These are phyloP conservation scores for Conistra vaccinii DNA, from an alignment of 2,888 invertebrate genomes.

Conservation along the genomic window DNA sequence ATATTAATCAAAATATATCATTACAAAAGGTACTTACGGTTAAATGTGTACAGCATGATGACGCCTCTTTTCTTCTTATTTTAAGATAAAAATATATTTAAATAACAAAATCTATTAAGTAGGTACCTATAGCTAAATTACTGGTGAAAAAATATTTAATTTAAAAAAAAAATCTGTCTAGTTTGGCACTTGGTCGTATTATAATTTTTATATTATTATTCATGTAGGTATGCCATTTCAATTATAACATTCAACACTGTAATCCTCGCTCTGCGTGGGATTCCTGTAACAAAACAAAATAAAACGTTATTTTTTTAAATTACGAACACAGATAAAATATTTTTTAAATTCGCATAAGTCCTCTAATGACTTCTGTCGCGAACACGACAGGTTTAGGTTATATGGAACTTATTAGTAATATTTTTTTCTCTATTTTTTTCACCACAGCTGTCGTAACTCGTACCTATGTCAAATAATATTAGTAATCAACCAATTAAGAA, in stretches of 20 bases:
- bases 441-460: too few species aligned
- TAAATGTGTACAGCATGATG: conserved; percentile 56
- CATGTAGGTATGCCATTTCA: conserved; percentile 7
- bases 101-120: not conserved
- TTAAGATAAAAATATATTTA: conserved; percentile 2
- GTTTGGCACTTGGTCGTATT: conserved; percentile 9
- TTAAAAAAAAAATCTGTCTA: conserved; percentile 14
- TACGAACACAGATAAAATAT: too few species aligned
- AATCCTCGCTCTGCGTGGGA: not conserved
- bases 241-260: conserved; percentile 17
- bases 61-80: conserved; percentile 9
- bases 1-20: not conserved
- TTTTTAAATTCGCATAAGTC: too few species aligned
- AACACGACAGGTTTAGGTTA: too few species aligned
- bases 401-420: too few species aligned
- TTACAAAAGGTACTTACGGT: conserved; percentile 58
- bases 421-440: too few species aligned
- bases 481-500: too few species aligned
- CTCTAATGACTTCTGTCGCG: too few species aligned
- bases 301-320: not conserved
- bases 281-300: conserved; percentile 59
- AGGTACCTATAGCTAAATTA: not conserved
- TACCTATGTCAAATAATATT: too few species aligned
- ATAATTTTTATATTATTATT: conserved; percentile 14
- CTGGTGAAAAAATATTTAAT: not conserved